These are phyloP conservation scores for Strigamia transsilvanica DNA, from an alignment of 2,888 invertebrate species.

Conservation along the genomic window DNA sequence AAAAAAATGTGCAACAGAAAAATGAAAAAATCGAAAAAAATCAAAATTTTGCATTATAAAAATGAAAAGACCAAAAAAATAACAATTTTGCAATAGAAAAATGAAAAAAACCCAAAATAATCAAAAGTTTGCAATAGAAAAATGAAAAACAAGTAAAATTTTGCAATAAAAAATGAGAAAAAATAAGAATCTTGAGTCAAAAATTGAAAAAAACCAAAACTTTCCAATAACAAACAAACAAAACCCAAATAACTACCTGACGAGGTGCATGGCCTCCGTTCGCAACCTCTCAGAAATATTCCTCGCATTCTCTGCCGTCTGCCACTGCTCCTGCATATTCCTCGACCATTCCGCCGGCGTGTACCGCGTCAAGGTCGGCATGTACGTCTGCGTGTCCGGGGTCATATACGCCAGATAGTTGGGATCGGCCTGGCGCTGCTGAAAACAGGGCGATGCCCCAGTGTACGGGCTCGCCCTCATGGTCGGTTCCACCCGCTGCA, in stretches of 20 bases:
- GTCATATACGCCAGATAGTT: background rate
- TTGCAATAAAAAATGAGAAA: background rate
- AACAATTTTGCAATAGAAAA: no score
- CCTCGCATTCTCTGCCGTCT: conserved; percentile 54
- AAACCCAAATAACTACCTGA: no score
- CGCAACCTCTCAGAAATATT: conserved; percentile 55
- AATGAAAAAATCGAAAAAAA: background rate
- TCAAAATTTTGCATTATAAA: background rate
- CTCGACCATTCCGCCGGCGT: conserved; percentile 55
- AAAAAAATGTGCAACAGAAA: background rate
- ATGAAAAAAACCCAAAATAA: no score
- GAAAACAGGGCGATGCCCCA: background rate
- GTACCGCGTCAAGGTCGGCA: conserved; percentile 54
- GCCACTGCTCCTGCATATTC: conserved; percentile 53
- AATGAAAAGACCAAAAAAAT: no score
- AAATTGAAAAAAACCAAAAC: background rate
- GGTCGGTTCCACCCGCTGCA: background rate
- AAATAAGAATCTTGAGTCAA: background rate
- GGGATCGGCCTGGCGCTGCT: background rate
- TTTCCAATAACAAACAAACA: no score
- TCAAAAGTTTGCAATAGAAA: no score
- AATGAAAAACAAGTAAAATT: no score
- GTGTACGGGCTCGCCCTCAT: conserved; percentile 2
- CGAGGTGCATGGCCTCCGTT: conserved; percentile 51
- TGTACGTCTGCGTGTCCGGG: conserved; percentile 29